Percentiles rank a stretch among this genome's conserved stretches.
These are phyloP conservation scores for Anthopleura sola DNA, from an alignment of 64 coral and sea anemone genomes.

Conservation along the genomic window DNA sequence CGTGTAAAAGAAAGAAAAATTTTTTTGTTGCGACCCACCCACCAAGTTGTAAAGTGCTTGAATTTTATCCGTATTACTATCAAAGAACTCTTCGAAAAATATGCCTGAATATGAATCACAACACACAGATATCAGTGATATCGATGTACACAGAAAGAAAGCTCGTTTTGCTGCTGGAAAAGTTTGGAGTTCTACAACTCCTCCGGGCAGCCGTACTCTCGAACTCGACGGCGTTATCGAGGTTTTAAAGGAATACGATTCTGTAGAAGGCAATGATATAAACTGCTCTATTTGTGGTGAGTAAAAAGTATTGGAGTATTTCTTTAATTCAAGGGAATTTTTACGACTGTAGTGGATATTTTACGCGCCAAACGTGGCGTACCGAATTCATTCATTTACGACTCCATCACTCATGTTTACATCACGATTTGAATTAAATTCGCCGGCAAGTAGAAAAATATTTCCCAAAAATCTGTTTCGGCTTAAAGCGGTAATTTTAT, in stretches of 20 bases:
- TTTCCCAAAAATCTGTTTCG: conserved; percentile 22
- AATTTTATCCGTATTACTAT: neutral
- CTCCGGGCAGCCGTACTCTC: conserved; percentile 66
- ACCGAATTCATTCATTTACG: conserved; percentile 15
- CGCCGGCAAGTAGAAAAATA: conserved; percentile 20
- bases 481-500: neutral
- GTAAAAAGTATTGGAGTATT: conserved; percentile 21
- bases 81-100: conserved; percentile 30
- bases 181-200: conserved; percentile 62
- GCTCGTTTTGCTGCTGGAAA: conserved; percentile 66
- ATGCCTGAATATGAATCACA: conserved; percentile 81
- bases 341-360: neutral
- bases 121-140: conserved; percentile 60
- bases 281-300: conserved; percentile 99
- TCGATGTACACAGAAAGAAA: conserved; percentile 67
- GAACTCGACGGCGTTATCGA: conserved; percentile 94
- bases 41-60: conserved; percentile 54
- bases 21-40: conserved; percentile 95
- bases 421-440: conserved; percentile 23
- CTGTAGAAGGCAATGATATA: conserved; percentile 88
- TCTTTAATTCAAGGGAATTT: neutral
- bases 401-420: conserved; percentile 27
- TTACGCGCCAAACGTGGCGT: neutral
- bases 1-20: conserved; percentile 90
- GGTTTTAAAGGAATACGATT: conserved; percentile 93